Conservation (phyloP, 2,113 vertebrate genomes). For the Pelvicachromis taeniatus region DNA sequence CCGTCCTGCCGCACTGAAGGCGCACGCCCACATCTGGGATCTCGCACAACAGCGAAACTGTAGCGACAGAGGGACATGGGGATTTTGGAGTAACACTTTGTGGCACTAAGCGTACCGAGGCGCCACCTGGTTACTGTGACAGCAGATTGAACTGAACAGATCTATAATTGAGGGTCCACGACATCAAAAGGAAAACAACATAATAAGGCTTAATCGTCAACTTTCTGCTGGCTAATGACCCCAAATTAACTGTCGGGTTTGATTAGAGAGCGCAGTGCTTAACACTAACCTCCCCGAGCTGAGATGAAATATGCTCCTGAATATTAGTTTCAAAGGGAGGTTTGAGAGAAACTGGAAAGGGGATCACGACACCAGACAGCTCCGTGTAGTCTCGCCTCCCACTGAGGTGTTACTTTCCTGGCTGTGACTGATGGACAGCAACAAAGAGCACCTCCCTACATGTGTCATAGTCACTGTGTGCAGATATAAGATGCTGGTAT, state of each 20-base stretch:
- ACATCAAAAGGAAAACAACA: constrained; percentile 62
- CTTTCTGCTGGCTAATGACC: constrained; percentile 68
- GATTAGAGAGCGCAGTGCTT: constrained; percentile 46
- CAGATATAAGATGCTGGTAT: constrained; percentile 1
- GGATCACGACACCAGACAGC: constrained; percentile 14
- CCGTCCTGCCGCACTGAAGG: background rate
- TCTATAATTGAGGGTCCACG: constrained; percentile 26
- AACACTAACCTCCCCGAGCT: constrained; percentile 53
- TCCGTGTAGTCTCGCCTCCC: constrained; percentile 13
- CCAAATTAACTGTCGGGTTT: constrained; percentile 65
- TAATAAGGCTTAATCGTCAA: constrained; percentile 66
- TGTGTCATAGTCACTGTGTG: constrained; percentile 20
- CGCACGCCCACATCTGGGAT: background rate
- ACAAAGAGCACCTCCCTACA: background rate
- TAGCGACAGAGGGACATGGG: constrained; percentile 8
- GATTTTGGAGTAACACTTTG: background rate
- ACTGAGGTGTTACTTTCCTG: constrained; percentile 35
- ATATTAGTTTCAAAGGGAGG: constrained; percentile 19
- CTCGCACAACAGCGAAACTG: background rate
- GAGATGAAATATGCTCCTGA: constrained; percentile 34
- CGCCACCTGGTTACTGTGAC: constrained; percentile 66
- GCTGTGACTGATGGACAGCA: constrained; percentile 44
- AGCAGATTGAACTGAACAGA: constrained; percentile 64
- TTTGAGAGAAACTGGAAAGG: background rate
- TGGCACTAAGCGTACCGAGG: constrained; percentile 16